phyloP scores from a whole-genome alignment of 2,888 invertebrate genomes.

The Ectropis crepuscularia region DNA sequence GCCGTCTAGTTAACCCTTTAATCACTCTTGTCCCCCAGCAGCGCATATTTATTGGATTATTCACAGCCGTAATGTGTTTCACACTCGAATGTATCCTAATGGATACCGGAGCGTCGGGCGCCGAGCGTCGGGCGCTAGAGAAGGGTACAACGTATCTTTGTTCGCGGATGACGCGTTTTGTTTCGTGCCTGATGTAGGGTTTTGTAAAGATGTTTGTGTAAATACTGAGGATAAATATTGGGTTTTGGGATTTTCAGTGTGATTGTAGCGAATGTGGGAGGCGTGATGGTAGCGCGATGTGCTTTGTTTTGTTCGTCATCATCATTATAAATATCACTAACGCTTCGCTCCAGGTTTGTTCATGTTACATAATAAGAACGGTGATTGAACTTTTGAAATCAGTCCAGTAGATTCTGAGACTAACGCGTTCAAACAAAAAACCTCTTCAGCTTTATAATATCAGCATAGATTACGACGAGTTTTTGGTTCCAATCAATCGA shows the following conservation, averaged over 20 bases:
- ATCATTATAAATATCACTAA: too few relatives aligned
- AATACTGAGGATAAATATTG: slow-evolving; percentile 12
- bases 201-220: slow-evolving; percentile 17
- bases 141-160: slow-evolving; percentile 15
- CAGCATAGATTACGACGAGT: too few relatives aligned
- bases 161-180: slow-evolving; percentile 15
- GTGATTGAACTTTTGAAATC: too few relatives aligned
- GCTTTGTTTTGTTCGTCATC: too few relatives aligned
- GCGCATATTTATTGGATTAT: slow-evolving; percentile 55
- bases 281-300: neutral
- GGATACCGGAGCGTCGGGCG: slow-evolving; percentile 36
- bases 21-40: slow-evolving; percentile 44
- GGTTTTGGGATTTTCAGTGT: neutral
- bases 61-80: slow-evolving; percentile 53
- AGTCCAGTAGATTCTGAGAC: too few relatives aligned
- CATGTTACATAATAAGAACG: too few relatives aligned
- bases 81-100: slow-evolving; percentile 63
- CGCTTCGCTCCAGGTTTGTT: too few relatives aligned
- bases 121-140: slow-evolving; percentile 18
- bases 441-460: too few relatives aligned
- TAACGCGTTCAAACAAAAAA: too few relatives aligned
- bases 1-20: slow-evolving; percentile 45
- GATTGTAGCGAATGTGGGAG: neutral
- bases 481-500: too few relatives aligned
- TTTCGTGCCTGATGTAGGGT: slow-evolving; percentile 7